A percentile compares a stretch with the other conserved stretches of the same genome.
phyloP scores from a whole-genome alignment of 1,140 invertebrate genomes.

The Heliconius melpomene region DNA sequence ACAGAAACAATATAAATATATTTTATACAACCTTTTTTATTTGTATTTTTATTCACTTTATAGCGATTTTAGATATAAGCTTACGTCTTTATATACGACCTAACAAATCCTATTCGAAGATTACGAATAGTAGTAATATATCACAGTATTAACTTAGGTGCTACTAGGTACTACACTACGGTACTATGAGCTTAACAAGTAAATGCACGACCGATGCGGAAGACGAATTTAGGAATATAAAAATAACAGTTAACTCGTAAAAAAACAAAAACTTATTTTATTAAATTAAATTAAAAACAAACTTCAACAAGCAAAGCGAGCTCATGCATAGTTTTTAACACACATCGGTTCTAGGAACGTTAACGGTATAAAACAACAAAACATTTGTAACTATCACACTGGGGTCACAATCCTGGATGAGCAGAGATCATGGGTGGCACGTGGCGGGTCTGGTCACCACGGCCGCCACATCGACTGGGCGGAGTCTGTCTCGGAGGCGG shows the following conservation, averaged over 20 bases:
- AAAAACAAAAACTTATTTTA: conserved; percentile 72
- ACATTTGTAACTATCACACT: conserved; percentile 64
- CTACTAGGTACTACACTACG: conserved; percentile 55
- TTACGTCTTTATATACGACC: conserved; percentile 41
- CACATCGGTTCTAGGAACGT: conserved; percentile 72
- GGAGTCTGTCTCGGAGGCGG: conserved; percentile 80
- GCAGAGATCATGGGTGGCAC: conserved; percentile 35
- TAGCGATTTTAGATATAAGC: conserved; percentile 34
- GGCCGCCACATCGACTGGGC: conserved; percentile 78
- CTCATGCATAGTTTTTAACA: conserved; percentile 61
- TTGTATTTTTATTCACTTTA: conserved; percentile 39
- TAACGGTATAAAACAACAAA: conserved; percentile 70
- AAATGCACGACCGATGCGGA: conserved; percentile 70
- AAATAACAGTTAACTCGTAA: conserved; percentile 66
- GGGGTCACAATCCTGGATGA: conserved; percentile 51
- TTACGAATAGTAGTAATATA: conserved; percentile 52
- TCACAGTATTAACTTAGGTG: conserved; percentile 74
- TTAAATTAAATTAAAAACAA: conserved; percentile 73
- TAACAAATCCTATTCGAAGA: conserved; percentile 50
- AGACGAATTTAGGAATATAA: conserved; percentile 70
- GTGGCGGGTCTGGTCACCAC: conserved; percentile 67
- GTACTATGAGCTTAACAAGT: conserved; percentile 56
- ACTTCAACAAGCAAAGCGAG: conserved; percentile 75
- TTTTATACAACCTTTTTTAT: conserved; percentile 53
- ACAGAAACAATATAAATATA: conserved; percentile 50